Evolutionary conservation across 1,140 invertebrate species (phyloP).

Genomic region (Eumeta japonica): DNA sequence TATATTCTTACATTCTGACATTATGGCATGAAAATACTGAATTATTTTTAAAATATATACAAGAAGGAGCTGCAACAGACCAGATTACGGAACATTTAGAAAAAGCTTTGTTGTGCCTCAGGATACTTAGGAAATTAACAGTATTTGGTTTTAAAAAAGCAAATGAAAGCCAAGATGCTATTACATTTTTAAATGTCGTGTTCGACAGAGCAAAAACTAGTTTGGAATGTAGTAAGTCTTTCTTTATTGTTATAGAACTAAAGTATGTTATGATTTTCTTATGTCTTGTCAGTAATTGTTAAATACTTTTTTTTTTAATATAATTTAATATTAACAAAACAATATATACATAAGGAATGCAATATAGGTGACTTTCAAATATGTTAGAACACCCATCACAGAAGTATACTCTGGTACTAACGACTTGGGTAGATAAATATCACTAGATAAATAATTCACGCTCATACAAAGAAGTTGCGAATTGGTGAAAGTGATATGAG

Average conservation of each 20-base stretch:
- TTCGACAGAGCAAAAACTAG: constrained; percentile 75
- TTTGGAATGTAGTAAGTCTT: constrained; percentile 76
- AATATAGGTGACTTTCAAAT: too few relatives aligned
- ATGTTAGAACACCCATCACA: too few relatives aligned
- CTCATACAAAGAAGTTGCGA: too few relatives aligned
- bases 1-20: constrained; percentile 70
- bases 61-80: constrained; percentile 57
- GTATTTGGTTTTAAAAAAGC: constrained; percentile 79
- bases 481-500: too few relatives aligned
- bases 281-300: too few relatives aligned
- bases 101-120: constrained; percentile 73
- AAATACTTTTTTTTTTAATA: constrained; percentile 2
- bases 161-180: constrained; percentile 69
- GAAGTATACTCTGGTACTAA: too few relatives aligned
- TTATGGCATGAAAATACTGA: constrained; percentile 74
- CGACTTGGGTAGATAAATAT: too few relatives aligned
- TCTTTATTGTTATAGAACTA: constrained; percentile 7
- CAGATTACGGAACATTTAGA: constrained; percentile 67
- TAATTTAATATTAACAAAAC: too few relatives aligned
- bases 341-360: too few relatives aligned
- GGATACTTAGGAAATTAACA: constrained; percentile 80
- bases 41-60: constrained; percentile 63
- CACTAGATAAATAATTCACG: too few relatives aligned
- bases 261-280: background rate
- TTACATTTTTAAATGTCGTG: constrained; percentile 75